Percentiles rank a stretch among this genome's conserved stretches.
phyloP scores from a whole-genome alignment of 1,140 invertebrate species.

The Hypothenemus hampei region DNA sequence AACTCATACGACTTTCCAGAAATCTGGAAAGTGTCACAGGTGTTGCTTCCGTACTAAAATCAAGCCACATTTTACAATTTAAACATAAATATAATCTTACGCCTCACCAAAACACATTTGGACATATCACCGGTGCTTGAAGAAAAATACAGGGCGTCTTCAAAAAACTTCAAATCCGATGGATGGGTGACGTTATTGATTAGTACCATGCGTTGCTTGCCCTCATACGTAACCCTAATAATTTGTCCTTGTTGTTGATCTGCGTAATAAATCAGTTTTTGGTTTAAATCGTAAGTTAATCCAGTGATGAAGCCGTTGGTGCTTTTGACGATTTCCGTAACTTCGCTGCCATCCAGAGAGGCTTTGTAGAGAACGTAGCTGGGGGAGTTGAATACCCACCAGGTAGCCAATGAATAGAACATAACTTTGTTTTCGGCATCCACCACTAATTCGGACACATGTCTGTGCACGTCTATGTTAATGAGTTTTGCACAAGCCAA shows the following conservation, averaged over 20 bases:
- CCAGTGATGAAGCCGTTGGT: conserved; percentile 54
- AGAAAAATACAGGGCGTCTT: conserved; percentile 57
- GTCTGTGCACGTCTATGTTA: conserved; percentile 56
- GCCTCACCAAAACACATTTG: conserved; percentile 49
- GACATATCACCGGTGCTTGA: conserved; percentile 47
- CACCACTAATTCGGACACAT: conserved; percentile 49
- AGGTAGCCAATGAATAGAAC: conserved; percentile 53
- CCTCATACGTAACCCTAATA: conserved; percentile 60
- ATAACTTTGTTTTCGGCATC: conserved; percentile 51
- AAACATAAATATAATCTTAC: not conserved
- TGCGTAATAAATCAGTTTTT: conserved; percentile 61
- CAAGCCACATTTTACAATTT: not conserved
- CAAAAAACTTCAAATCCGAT: conserved; percentile 52
- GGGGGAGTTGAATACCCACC: conserved; percentile 44
- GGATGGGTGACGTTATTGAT: conserved; percentile 47
- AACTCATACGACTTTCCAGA: conserved; percentile 45
- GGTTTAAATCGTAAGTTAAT: conserved; percentile 62
- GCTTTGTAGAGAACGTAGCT: conserved; percentile 54
- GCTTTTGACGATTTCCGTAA: conserved; percentile 41
- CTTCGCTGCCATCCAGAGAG: conserved; percentile 60
- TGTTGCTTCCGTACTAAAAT: conserved; percentile 5
- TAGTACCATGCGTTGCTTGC: conserved; percentile 50
- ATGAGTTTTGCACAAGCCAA: conserved; percentile 57
- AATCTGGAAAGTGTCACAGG: conserved; percentile 26
- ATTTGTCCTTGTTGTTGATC: conserved; percentile 59